These are phyloP conservation scores for Melipona beecheii DNA, from an alignment of 2,888 invertebrate genomes.

Conservation along the genomic window DNA sequence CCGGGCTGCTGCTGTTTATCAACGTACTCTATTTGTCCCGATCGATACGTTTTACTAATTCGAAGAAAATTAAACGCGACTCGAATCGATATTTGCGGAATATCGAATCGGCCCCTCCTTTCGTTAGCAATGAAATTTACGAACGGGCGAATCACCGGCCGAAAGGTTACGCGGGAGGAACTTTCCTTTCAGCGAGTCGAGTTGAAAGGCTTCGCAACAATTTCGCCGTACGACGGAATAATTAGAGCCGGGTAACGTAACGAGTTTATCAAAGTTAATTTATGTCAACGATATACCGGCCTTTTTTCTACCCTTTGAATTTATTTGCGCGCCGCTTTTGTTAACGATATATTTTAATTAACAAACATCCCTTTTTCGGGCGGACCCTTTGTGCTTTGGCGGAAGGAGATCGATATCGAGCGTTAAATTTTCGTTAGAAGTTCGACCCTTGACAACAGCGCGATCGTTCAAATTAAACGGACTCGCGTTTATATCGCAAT, in stretches of 20 bases:
- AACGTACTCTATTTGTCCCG: not conserved
- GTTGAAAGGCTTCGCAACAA: slow-evolving; percentile 8
- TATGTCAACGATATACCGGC: not conserved
- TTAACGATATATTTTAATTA: not conserved
- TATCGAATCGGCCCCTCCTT: not conserved
- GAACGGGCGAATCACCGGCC: not conserved
- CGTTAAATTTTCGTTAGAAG: not conserved
- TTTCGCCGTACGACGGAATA: not conserved
- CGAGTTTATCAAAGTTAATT: not conserved
- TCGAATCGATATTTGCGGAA: not conserved
- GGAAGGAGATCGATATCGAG: too few species aligned
- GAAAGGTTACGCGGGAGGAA: slow-evolving; percentile 2
- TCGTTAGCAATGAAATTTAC: slow-evolving; percentile 14
- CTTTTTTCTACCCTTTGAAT: not conserved
- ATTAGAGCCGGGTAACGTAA: not conserved
- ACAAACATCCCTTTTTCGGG: not conserved
- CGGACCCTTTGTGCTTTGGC: too few species aligned
- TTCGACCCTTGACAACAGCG: not conserved
- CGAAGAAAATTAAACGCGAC: not conserved
- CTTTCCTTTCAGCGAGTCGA: not conserved
- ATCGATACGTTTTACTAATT: not conserved
- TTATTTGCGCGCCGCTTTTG: not conserved
- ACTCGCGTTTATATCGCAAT: not conserved
- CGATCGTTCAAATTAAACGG: not conserved
- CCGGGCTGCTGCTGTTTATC: not conserved